phyloP scores from a whole-genome alignment of 2,888 invertebrate species.

The Troides aeacus region DNA sequence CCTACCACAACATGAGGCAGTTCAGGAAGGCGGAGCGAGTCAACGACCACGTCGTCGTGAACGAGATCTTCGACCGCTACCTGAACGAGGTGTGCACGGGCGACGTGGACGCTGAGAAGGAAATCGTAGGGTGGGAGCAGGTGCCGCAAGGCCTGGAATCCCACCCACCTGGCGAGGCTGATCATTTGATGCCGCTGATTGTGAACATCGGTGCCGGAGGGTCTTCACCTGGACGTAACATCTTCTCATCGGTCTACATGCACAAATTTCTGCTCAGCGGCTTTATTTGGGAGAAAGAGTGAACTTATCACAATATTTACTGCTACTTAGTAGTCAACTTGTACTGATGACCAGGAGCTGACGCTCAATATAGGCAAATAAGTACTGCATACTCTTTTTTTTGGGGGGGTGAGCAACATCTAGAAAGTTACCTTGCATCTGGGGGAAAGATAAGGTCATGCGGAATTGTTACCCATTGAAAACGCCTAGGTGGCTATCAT shows the following conservation, averaged over 20 bases:
- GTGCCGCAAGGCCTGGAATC: constrained; percentile 38
- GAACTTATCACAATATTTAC: too few relatives aligned
- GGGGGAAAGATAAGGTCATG: too few relatives aligned
- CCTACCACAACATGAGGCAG: constrained; percentile 47
- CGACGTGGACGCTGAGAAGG: constrained; percentile 27
- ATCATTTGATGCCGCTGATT: constrained; percentile 54
- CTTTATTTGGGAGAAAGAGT: constrained; percentile 43
- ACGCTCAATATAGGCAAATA: too few relatives aligned
- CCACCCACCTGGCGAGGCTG: constrained; percentile 47
- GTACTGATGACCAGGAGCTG: too few relatives aligned
- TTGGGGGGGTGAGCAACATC: too few relatives aligned
- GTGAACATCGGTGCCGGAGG: constrained; percentile 51
- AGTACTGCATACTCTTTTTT: too few relatives aligned
- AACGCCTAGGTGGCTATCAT: too few relatives aligned
- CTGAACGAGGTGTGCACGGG: constrained; percentile 40
- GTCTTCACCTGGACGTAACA: constrained; percentile 38
- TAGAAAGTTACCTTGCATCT: too few relatives aligned
- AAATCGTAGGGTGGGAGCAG: constrained; percentile 42
- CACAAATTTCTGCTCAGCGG: constrained; percentile 46
- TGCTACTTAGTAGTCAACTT: too few relatives aligned
- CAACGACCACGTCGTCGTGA: constrained; percentile 35
- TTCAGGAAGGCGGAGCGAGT: constrained; percentile 30
- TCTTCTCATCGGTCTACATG: constrained; percentile 41
- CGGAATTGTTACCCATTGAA: too few relatives aligned
- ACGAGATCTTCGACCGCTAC: constrained; percentile 40